phyloP scores from a whole-genome alignment of 2,113 vertebrate species.

The Blennius ocellaris region DNA sequence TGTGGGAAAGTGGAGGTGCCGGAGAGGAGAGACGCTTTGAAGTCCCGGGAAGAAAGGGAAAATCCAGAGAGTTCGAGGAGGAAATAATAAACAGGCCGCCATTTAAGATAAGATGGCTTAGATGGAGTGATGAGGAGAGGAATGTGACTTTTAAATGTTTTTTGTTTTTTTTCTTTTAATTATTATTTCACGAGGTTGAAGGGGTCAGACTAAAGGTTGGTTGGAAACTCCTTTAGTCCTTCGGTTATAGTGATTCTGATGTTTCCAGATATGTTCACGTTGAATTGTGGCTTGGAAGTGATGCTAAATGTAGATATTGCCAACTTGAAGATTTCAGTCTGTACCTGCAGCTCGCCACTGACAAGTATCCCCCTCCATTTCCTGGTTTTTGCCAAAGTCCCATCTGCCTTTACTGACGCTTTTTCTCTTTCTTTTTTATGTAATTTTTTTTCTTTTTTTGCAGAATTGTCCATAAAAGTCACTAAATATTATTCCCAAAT shows the following conservation, averaged over 20 bases:
- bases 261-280: neutral
- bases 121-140: neutral
- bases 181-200: conserved; percentile 1
- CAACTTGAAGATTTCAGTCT: no score
- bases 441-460: no score
- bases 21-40: conserved; percentile 55
- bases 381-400: no score
- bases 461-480: no score
- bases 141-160: conserved; percentile 6
- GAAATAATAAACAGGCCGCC: conserved; percentile 58
- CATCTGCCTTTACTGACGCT: no score
- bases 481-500: no score
- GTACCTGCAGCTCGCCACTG: no score
- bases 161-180: no score
- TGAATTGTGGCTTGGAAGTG: no score
- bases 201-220: conserved; percentile 8
- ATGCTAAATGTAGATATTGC: no score
- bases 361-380: no score
- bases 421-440: no score
- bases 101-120: conserved; percentile 24
- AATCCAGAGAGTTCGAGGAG: conserved; percentile 34
- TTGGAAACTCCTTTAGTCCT: neutral
- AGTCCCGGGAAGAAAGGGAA: conserved; percentile 40
- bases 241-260: neutral
- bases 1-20: conserved; percentile 56